Conservation (phyloP, 1,140 invertebrate genomes). For the Cephus cinctus region DNA sequence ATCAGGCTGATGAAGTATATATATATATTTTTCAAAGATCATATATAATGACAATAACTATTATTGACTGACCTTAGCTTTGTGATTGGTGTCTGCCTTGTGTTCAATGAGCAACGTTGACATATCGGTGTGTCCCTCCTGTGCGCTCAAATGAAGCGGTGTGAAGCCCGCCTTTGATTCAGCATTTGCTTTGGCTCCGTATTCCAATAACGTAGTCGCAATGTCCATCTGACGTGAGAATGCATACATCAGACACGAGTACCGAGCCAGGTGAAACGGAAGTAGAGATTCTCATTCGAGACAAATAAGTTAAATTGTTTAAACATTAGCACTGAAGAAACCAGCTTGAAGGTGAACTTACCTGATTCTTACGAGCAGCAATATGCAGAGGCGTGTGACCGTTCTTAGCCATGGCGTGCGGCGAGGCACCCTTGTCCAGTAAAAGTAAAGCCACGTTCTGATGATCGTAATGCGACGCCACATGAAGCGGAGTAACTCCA, state of each 20-base stretch:
- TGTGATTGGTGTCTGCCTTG: slow-evolving; percentile 81
- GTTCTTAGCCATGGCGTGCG: slow-evolving; percentile 95
- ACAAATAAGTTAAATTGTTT: too few species aligned
- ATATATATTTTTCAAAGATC: background rate
- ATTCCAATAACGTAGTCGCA: slow-evolving; percentile 90
- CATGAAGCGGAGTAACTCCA: slow-evolving; percentile 95
- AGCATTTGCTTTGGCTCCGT: slow-evolving; percentile 83
- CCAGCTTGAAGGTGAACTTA: slow-evolving; percentile 41
- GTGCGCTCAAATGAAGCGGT: slow-evolving; percentile 90
- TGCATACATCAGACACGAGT: too few species aligned
- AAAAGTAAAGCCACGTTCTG: slow-evolving; percentile 88
- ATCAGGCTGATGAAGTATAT: background rate
- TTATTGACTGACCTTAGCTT: slow-evolving; percentile 69
- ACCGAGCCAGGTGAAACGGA: too few species aligned
- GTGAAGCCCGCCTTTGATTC: slow-evolving; percentile 91
- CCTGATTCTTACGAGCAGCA: slow-evolving; percentile 96
- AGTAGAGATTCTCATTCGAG: too few species aligned
- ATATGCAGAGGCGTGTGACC: slow-evolving; percentile 98
- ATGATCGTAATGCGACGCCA: slow-evolving; percentile 97
- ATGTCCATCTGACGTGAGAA: slow-evolving; percentile 84
- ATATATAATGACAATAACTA: background rate
- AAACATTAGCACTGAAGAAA: too few species aligned
- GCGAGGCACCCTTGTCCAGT: slow-evolving; percentile 91
- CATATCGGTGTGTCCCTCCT: slow-evolving; percentile 93
- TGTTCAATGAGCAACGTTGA: slow-evolving; percentile 86